These are phyloP conservation scores for Pogonocichla stellata DNA, from an alignment of 2,113 vertebrate species.

Conservation along the genomic window DNA sequence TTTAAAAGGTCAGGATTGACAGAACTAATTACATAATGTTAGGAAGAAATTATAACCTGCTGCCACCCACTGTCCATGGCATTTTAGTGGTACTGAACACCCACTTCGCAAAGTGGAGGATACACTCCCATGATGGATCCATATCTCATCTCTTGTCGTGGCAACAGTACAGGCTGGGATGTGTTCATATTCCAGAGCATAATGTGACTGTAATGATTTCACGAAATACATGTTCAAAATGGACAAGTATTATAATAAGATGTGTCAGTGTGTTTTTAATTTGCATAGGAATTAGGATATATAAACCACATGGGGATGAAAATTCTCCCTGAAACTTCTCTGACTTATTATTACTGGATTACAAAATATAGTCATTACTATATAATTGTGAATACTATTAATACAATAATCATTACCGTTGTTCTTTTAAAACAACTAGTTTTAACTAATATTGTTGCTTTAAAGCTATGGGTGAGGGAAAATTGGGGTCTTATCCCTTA, in stretches of 20 bases:
- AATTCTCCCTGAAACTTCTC: background rate
- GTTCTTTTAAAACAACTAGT: background rate
- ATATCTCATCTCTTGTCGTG: background rate
- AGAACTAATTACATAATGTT: background rate
- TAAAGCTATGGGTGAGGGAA: background rate
- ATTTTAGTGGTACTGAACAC: background rate
- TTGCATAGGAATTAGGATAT: conserved; percentile 24
- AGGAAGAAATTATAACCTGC: conserved; percentile 12
- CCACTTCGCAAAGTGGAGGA: background rate
- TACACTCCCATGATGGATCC: background rate
- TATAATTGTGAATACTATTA: background rate
- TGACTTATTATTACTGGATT: conserved; percentile 8
- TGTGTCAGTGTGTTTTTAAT: conserved; percentile 31
- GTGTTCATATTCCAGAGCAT: background rate
- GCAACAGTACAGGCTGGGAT: background rate
- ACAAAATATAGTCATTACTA: background rate
- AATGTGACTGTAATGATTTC: background rate
- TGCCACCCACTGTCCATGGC: conserved; percentile 28
- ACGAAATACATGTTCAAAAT: background rate
- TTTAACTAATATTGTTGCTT: background rate
- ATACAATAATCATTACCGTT: background rate
- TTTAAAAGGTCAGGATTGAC: background rate
- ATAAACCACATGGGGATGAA: background rate
- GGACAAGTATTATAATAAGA: conserved; percentile 27
- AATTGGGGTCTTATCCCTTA: background rate